Evolutionary conservation across 2,888 invertebrate genomes (phyloP).

Genomic region (Clistopyga incitator): DNA sequence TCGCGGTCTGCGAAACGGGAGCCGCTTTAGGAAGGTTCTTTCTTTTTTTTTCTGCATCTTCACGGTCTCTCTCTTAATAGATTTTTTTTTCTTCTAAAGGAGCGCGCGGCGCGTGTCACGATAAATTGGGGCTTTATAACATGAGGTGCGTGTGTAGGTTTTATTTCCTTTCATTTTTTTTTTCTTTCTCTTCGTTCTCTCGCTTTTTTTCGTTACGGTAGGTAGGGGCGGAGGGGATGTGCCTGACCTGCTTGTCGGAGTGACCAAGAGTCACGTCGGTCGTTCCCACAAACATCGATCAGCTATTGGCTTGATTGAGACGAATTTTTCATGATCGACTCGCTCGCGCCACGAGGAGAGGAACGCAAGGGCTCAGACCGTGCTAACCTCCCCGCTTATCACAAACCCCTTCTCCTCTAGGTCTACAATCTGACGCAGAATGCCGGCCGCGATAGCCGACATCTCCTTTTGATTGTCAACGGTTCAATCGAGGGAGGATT

Average conservation of each 20-base stretch:
- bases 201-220: constrained; percentile 29
- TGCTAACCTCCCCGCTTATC: constrained; percentile 79
- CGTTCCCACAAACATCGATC: constrained; percentile 83
- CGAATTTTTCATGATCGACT: constrained; percentile 60
- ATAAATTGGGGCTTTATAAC: constrained; percentile 44
- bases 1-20: constrained; percentile 42
- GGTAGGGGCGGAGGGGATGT: constrained; percentile 69
- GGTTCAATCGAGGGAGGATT: constrained; percentile 71
- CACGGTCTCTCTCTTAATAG: too few species aligned
- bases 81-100: constrained; percentile 54
- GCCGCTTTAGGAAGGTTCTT: constrained; percentile 61
- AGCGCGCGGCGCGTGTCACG: constrained; percentile 58
- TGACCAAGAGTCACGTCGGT: constrained; percentile 84
- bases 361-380: constrained; percentile 74
- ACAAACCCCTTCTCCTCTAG: constrained; percentile 76
- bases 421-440: constrained; percentile 73
- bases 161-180: constrained; percentile 19
- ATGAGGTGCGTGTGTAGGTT: constrained; percentile 24
- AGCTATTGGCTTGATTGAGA: constrained; percentile 68
- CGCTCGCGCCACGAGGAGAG: constrained; percentile 71
- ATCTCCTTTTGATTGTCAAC: constrained; percentile 78
- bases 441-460: constrained; percentile 39
- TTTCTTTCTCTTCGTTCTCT: not conserved
- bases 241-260: constrained; percentile 83
- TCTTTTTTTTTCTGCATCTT: constrained; percentile 42